Base-by-base conservation (phyloP, 2,888 invertebrate genomes). In the Apamea crenata region DNA sequence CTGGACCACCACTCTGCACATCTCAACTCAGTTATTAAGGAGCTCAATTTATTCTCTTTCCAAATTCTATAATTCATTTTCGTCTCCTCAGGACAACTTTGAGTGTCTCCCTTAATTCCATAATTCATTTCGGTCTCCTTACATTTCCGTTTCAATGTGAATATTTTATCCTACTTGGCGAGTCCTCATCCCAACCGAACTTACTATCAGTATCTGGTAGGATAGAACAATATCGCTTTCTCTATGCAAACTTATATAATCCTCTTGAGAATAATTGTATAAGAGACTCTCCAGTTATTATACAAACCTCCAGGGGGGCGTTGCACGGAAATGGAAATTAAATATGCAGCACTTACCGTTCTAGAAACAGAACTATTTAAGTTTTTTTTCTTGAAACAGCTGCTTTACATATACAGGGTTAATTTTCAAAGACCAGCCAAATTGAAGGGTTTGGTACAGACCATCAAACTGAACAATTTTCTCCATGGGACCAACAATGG, bases 191-290 rank as follows among this genome's bases (percentile, higher is more conserved):
- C 72, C 71, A 71, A 10, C 16, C 44, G 4, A 65, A 32, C 14
- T 29, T 63, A 14, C 16, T 25, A 36, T n/a, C 10, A 16, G 21
- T n/a, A 40, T n/a, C 16, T 16, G 21, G 10, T 18, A 32, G 61
- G 2, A 69, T 63, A 50, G 40, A 61, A 47, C 47, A 69, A 18
- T 50, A 32, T 32, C 44, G 32, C 63, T 65, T 71, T 71, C 63
- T 36, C 53, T 65, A 65, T 36, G 53, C 44, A 81, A 79, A 81
- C 44, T 79, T 71, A 29, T 6, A 56, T 29, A 72, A 79, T 56
- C 63, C 70, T 63, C 63, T 53, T 32, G 32, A 53, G 63, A 63
- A 63, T 79, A 63, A 79, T 53, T 80, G 53, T 40, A 69, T 78
- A 61, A 50, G 29, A 78, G 40, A 44, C 32, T 71, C 53, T 63